A percentile compares a stretch with the other conserved stretches of the same genome.
phyloP scores from a whole-genome alignment of 1,140 invertebrate genomes.

The Diorhabda carinulata region DNA sequence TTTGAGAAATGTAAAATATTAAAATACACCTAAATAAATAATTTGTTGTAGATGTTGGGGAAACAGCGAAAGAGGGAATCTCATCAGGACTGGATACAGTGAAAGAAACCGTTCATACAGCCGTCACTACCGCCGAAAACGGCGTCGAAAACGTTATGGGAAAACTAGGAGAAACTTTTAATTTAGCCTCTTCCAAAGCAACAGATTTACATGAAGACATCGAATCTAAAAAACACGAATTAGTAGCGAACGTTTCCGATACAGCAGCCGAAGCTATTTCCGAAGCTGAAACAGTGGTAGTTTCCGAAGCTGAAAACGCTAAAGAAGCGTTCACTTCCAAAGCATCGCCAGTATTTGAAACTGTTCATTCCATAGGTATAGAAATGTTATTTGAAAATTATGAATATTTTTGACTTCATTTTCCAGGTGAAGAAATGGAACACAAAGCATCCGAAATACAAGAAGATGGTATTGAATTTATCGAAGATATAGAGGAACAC shows the following conservation, averaged over 20 bases:
- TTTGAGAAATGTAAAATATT: too few species aligned
- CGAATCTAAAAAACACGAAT: slow-evolving; percentile 33
- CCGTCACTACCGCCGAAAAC: slow-evolving; percentile 39
- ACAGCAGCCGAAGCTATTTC: slow-evolving; percentile 39
- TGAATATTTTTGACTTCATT: not conserved
- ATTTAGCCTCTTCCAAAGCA: slow-evolving; percentile 20
- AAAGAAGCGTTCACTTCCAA: slow-evolving; percentile 32
- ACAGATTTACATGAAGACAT: slow-evolving; percentile 29
- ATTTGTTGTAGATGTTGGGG: slow-evolving; percentile 36
- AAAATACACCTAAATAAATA: not conserved
- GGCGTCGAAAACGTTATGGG: slow-evolving; percentile 33
- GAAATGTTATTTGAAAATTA: not conserved
- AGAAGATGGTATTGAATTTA: slow-evolving; percentile 5
- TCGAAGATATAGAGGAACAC: slow-evolving; percentile 21
- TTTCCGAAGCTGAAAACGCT: slow-evolving; percentile 40
- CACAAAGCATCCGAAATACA: slow-evolving; percentile 24
- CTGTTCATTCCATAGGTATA: slow-evolving; percentile 22
- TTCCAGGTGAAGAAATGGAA: slow-evolving; percentile 21
- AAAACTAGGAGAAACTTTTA: slow-evolving; percentile 37
- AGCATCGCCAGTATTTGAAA: slow-evolving; percentile 28
- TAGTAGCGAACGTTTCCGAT: slow-evolving; percentile 24
- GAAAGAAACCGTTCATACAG: slow-evolving; percentile 39
- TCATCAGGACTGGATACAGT: slow-evolving; percentile 37
- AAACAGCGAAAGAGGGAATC: slow-evolving; percentile 41
- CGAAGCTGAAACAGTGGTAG: slow-evolving; percentile 43